phyloP scores from a whole-genome alignment of 1,140 invertebrate genomes.

The Trichomalopsis sarcophagae region DNA sequence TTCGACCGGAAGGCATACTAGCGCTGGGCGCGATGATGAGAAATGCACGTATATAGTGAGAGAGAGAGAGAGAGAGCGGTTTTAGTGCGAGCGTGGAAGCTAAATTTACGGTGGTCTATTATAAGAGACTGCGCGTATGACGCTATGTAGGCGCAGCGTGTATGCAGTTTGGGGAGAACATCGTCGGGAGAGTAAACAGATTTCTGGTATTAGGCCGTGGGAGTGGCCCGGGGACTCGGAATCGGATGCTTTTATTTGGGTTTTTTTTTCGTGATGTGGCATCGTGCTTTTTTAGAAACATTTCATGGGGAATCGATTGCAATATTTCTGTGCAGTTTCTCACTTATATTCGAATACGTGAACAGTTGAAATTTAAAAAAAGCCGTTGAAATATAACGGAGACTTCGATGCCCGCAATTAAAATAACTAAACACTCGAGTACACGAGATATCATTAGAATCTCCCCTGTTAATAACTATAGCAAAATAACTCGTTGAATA shows the following conservation, averaged over 20 bases:
- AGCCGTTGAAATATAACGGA: neutral
- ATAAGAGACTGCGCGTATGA: conserved; percentile 8
- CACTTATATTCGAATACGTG: too few relatives aligned
- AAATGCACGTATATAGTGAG: neutral
- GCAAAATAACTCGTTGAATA: too few relatives aligned
- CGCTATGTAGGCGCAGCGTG: too few relatives aligned
- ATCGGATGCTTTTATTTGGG: neutral
- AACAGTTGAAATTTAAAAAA: too few relatives aligned
- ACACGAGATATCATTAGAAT: too few relatives aligned
- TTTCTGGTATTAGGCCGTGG: neutral
- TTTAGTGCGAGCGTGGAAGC: neutral
- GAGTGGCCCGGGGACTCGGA: neutral
- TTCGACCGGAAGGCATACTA: neutral
- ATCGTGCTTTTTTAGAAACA: too few relatives aligned
- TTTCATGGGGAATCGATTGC: too few relatives aligned
- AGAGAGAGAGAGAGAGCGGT: neutral
- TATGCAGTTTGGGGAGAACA: neutral
- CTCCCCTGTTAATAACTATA: too few relatives aligned
- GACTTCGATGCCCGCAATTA: neutral
- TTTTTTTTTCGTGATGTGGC: too few relatives aligned
- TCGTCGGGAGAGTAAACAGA: neutral
- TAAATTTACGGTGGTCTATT: conserved; percentile 33
- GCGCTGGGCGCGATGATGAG: neutral
- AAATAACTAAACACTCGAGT: neutral
- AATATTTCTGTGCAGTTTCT: too few relatives aligned